Evolutionary conservation across 2,113 vertebrate species (phyloP).

Genomic region (Brachionichthys hirsutus): DNA sequence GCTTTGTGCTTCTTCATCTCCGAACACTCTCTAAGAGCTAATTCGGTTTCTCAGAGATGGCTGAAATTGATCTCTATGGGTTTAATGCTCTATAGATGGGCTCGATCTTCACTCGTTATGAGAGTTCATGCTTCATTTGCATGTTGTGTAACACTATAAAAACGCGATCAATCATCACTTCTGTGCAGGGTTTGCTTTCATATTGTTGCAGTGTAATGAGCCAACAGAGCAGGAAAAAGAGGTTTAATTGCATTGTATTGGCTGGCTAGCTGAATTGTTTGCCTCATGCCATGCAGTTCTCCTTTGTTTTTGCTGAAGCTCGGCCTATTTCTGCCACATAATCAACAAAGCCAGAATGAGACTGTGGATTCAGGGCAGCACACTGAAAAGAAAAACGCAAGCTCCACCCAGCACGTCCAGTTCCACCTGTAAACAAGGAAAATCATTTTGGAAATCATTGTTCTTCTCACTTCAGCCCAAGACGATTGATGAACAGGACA

Average conservation of each 20-base stretch:
- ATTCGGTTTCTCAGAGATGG: neutral
- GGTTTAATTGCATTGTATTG: neutral
- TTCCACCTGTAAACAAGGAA: neutral
- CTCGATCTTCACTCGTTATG: neutral
- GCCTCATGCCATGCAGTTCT: neutral
- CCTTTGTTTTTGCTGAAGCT: neutral
- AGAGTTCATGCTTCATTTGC: constrained; percentile 4
- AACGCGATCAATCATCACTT: constrained; percentile 1
- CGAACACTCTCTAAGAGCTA: neutral
- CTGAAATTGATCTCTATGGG: neutral
- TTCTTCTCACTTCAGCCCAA: neutral
- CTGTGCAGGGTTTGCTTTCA: neutral
- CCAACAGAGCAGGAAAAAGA: neutral
- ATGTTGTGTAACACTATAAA: constrained; percentile 4
- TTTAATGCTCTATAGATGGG: neutral
- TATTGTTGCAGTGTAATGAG: constrained; percentile 1
- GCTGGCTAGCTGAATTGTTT: neutral
- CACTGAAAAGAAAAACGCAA: neutral
- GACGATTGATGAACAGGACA: neutral
- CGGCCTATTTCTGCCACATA: constrained; percentile 8
- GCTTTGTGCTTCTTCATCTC: neutral
- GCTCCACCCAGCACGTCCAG: constrained; percentile 2
- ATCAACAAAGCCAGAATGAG: too few relatives aligned
- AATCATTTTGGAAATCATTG: neutral
- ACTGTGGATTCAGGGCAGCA: neutral